A percentile compares a stretch with the other conserved stretches of the same genome.
Evolutionary conservation across 2,888 invertebrate species (phyloP).

Genomic region (Drosophila acutilabella): DNA sequence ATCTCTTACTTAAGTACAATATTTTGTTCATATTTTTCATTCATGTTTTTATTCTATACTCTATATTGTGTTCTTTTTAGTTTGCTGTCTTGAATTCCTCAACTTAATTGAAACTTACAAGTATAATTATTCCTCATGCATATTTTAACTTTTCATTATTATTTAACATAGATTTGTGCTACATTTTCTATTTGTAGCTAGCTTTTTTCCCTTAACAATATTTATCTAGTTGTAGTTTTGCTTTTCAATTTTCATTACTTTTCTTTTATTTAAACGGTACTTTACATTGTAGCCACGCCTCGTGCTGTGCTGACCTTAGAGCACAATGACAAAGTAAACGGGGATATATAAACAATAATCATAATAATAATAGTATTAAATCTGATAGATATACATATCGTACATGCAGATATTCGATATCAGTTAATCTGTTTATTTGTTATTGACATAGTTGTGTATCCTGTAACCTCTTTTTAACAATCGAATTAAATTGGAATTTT

Average conservation of each 20-base stretch:
- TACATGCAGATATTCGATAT: slow-evolving; percentile 35
- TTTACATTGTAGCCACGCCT: slow-evolving; percentile 83
- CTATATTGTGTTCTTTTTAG: slow-evolving; percentile 44
- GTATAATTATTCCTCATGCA: slow-evolving; percentile 56
- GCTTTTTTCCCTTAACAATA: slow-evolving; percentile 33
- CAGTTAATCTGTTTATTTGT: slow-evolving; percentile 22
- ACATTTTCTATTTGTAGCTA: slow-evolving; percentile 40
- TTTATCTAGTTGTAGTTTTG: slow-evolving; percentile 57
- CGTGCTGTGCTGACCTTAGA: slow-evolving; percentile 53
- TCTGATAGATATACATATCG: slow-evolving; percentile 46
- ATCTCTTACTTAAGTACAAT: slow-evolving; percentile 43
- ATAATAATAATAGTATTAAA: slow-evolving; percentile 36
- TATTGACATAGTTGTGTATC: slow-evolving; percentile 17
- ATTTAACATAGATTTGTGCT: slow-evolving; percentile 54
- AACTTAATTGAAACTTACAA: slow-evolving; percentile 48
- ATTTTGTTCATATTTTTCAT: slow-evolving; percentile 31
- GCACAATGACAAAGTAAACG: slow-evolving; percentile 53
- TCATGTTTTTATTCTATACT: slow-evolving; percentile 31
- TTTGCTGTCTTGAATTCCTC: slow-evolving; percentile 50
- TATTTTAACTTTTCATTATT: slow-evolving; percentile 39
- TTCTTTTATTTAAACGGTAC: slow-evolving; percentile 68
- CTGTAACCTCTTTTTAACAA: slow-evolving; percentile 19
- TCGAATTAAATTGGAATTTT: slow-evolving; percentile 4
- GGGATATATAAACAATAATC: slow-evolving; percentile 40
- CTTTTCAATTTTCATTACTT: slow-evolving; percentile 34